These are phyloP conservation scores for Lydus trimaculatus DNA, from an alignment of 2,888 invertebrate genomes.

Conservation along the genomic window DNA sequence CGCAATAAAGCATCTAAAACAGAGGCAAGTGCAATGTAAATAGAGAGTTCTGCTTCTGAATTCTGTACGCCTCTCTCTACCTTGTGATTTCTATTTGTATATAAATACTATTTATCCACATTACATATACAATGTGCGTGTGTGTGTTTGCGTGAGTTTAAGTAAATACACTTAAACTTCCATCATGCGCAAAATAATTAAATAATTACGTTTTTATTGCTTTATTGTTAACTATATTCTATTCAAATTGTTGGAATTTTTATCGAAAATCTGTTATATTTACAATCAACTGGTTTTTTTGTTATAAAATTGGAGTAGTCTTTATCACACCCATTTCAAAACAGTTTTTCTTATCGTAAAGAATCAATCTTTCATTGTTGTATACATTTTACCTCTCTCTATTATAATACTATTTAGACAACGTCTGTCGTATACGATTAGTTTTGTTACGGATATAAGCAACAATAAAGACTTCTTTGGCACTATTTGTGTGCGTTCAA, in stretches of 20 bases:
- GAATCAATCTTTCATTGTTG: slow-evolving; percentile 2
- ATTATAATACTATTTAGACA: slow-evolving; percentile 55
- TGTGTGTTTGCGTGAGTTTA: neutral
- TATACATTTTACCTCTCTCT: slow-evolving; percentile 30
- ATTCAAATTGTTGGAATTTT: slow-evolving; percentile 40
- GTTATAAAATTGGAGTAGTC: slow-evolving; percentile 10
- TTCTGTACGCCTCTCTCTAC: slow-evolving; percentile 17
- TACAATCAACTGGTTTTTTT: slow-evolving; percentile 38
- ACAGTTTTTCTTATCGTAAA: slow-evolving; percentile 29
- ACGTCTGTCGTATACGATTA: slow-evolving; percentile 54
- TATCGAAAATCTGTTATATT: slow-evolving; percentile 39
- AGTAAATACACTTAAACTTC: slow-evolving; percentile 17
- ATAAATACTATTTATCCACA: slow-evolving; percentile 8
- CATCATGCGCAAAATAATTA: slow-evolving; percentile 29
- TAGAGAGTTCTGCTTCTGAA: slow-evolving; percentile 23
- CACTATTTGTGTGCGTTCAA: slow-evolving; percentile 40
- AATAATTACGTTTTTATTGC: slow-evolving; percentile 14
- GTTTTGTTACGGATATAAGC: slow-evolving; percentile 53
- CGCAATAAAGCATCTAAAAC: slow-evolving; percentile 38
- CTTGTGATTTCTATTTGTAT: slow-evolving; percentile 13
- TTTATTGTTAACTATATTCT: neutral
- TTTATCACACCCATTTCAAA: slow-evolving; percentile 28
- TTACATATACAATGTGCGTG: too few relatives aligned
- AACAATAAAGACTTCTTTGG: slow-evolving; percentile 47
- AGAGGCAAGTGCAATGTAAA: slow-evolving; percentile 35